Evolutionary conservation across 2,888 invertebrate species (phyloP), one percentile per base, ranked within the genome.

Genomic region (Cephalotes varians): DNA sequence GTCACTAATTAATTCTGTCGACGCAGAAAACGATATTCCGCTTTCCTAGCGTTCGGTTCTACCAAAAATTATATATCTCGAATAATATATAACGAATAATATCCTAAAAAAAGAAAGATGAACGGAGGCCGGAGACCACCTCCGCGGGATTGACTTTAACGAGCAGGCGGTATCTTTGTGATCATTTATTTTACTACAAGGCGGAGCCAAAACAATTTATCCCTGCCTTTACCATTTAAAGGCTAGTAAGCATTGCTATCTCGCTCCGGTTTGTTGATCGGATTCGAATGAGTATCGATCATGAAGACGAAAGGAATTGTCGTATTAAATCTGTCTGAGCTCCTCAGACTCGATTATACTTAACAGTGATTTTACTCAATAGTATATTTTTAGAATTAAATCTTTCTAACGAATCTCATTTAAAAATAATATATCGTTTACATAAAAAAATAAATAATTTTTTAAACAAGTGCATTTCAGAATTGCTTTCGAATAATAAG

Each of bases 121-220:
- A 47, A 28, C 60, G 60, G 47, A 44, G 21, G 12, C 9, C n/a
- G 31, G 15, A 28, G 81, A 74, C 83, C 81, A 81, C 81, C 81
- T 82, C 62, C 37, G 69, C 54, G 18, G 74, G 47, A 69, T 51
- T 74, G 69, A 74, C 56, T 84, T 82, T 84, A 84, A 84, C 58
- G 82, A 84, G 73, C 74, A 62, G 76, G 74, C 84, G 81, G 81
- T 81, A 65, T 82, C 82, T 84, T 76, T 82, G 62, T 81, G 81
- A 74, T 81, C 81, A 84, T 84, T 84, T 84, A 69, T 82, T 84
- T 84, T 67, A 84, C 73, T 69, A 58, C 21, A 56, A 73, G 81
- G 58, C 74, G 56, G 56, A 62, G 67, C 67, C 49, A 56, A 60
- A 74, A 82, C 69, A 81, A 84, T 81, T 84, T 82, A 84, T 84